These are phyloP conservation scores for Menura novaehollandiae DNA, from an alignment of 2,113 vertebrate species.

Conservation along the genomic window DNA sequence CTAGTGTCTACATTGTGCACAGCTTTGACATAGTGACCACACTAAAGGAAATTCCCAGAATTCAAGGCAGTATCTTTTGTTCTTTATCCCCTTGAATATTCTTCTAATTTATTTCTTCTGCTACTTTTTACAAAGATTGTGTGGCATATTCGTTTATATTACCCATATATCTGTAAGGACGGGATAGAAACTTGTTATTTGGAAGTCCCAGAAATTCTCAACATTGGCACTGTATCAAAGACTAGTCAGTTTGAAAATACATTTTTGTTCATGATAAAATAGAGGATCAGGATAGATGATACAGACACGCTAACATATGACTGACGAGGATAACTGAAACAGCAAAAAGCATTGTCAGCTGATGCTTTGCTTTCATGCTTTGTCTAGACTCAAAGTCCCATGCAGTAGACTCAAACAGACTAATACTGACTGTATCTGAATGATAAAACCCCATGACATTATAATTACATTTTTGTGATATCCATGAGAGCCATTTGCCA, in stretches of 20 bases:
- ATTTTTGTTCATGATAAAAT: slow-evolving; percentile 19
- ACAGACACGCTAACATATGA: not conserved
- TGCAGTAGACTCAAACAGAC: not conserved
- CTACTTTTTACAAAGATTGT: not conserved
- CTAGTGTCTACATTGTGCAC: not conserved
- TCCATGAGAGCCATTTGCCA: slow-evolving; percentile 4
- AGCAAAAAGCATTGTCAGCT: slow-evolving; percentile 25
- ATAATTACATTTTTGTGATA: slow-evolving; percentile 41
- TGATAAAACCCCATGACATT: slow-evolving; percentile 28
- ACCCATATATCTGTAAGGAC: not conserved
- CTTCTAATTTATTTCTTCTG: not conserved
- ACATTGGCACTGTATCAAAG: not conserved
- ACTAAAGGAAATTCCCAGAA: not conserved
- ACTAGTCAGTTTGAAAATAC: not conserved
- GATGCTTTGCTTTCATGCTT: slow-evolving; percentile 24
- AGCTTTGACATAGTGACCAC: not conserved
- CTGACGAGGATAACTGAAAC: slow-evolving; percentile 28
- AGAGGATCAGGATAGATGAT: not conserved
- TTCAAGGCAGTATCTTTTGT: not conserved
- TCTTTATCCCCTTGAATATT: not conserved
- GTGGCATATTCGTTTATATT: not conserved
- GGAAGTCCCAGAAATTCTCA: not conserved
- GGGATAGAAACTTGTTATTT: not conserved
- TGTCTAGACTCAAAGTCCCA: slow-evolving; percentile 35
- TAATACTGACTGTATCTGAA: slow-evolving; percentile 27